phyloP scores from a whole-genome alignment of 1,140 invertebrate species.

The Trichonephila clavata region DNA sequence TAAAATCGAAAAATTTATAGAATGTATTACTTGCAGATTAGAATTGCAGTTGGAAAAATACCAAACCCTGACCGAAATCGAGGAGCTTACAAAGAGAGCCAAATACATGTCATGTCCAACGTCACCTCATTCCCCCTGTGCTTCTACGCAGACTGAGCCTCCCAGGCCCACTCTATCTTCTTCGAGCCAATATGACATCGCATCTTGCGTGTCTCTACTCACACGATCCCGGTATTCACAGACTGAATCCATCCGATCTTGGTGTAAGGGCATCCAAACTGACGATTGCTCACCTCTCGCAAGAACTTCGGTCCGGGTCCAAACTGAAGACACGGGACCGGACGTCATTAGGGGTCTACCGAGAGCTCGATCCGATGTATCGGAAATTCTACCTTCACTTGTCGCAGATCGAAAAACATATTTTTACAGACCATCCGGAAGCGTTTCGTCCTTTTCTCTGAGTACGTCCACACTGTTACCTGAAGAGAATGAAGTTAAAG shows the following conservation, averaged over 20 bases:
- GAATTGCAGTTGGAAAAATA: constrained; percentile 72
- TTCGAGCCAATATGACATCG: constrained; percentile 68
- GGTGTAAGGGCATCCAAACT: constrained; percentile 59
- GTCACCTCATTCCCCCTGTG: constrained; percentile 58
- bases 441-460: constrained; percentile 66
- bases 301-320: constrained; percentile 43
- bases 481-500: constrained; percentile 46
- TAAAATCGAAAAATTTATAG: neutral
- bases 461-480: constrained; percentile 41
- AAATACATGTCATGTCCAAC: constrained; percentile 71
- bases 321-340: constrained; percentile 62
- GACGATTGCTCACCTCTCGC: constrained; percentile 38
- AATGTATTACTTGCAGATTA: constrained; percentile 32
- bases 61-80: constrained; percentile 67
- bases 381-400: constrained; percentile 47
- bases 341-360: constrained; percentile 69
- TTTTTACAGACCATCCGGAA: constrained; percentile 67
- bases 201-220: constrained; percentile 44
- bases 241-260: constrained; percentile 61
- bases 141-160: constrained; percentile 68
- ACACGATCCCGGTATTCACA: constrained; percentile 49
- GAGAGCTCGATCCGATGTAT: constrained; percentile 25
- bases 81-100: constrained; percentile 62
- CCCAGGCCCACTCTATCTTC: constrained; percentile 55
- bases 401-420: neutral